Percentiles rank a stretch among this genome's conserved stretches.
Conservation (phyloP, 2,113 vertebrate genomes). For the Eleginops maclovinus region DNA sequence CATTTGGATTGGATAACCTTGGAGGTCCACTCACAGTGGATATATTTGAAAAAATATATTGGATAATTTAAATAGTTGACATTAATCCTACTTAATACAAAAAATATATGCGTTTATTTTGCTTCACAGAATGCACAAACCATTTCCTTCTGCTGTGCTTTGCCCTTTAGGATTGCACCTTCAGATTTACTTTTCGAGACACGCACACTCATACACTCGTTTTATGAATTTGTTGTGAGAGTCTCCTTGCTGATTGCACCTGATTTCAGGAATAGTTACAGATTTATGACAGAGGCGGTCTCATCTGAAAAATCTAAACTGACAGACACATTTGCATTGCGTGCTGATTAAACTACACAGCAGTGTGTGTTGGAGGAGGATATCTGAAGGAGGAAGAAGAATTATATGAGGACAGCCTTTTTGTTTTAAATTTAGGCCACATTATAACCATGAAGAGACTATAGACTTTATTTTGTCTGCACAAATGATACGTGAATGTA, state of each 20-base stretch:
- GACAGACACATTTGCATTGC: conserved; percentile 60
- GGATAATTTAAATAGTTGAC: neutral
- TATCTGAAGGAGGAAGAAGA: neutral
- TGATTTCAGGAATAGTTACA: conserved; percentile 69
- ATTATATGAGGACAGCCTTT: neutral
- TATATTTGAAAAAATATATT: too few relatives aligned
- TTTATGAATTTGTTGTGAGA: conserved; percentile 11
- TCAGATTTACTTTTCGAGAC: neutral
- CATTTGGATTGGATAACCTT: neutral
- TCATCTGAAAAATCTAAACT: conserved; percentile 68
- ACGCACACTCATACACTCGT: neutral
- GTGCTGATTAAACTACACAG: conserved; percentile 33
- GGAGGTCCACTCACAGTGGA: neutral
- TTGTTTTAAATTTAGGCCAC: neutral
- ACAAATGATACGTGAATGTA: too few relatives aligned
- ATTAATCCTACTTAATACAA: neutral
- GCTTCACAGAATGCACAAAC: too few relatives aligned
- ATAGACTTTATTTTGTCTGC: too few relatives aligned
- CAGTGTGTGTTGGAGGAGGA: conserved; percentile 14
- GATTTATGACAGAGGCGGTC: conserved; percentile 60
- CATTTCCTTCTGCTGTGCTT: neutral
- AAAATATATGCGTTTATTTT: neutral
- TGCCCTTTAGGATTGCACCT: conserved; percentile 14
- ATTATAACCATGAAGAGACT: too few relatives aligned
- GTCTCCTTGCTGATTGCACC: conserved; percentile 51